These are phyloP conservation scores for Tipula lateralis DNA, from an alignment of 2,888 invertebrate genomes.

Conservation along the genomic window DNA sequence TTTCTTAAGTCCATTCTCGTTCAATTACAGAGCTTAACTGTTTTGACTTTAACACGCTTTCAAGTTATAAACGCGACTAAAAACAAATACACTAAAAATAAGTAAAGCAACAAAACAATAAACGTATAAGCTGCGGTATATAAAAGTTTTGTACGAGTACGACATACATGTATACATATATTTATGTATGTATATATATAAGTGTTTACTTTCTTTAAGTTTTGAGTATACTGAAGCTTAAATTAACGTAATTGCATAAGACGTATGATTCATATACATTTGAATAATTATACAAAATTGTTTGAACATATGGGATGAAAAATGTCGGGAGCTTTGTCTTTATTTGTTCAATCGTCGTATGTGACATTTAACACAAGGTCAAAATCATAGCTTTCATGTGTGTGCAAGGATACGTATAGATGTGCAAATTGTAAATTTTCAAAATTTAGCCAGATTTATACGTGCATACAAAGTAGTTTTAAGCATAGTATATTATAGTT, in stretches of 20 bases:
- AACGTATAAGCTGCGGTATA: not conserved
- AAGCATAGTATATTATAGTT: no score
- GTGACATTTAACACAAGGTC: not conserved
- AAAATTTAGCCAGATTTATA: no score
- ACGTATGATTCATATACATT: not conserved
- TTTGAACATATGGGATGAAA: no score
- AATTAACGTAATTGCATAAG: not conserved
- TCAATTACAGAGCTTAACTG: not conserved
- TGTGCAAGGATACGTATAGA: no score
- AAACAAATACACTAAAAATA: not conserved
- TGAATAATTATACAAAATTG: no score
- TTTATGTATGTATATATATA: not conserved
- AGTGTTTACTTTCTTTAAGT: not conserved
- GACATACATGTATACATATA: not conserved
- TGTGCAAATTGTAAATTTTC: no score
- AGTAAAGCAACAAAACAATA: not conserved
- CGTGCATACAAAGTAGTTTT: no score
- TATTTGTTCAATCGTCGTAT: not conserved
- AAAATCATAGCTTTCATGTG: no score
- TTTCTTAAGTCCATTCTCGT: not conserved
- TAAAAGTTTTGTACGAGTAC: not conserved
- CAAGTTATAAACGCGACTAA: not conserved
- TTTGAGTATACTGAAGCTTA: not conserved
- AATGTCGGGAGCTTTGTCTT: no score
- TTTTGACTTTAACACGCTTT: not conserved